Percentiles rank a stretch among this genome's conserved stretches.
phyloP scores from a whole-genome alignment of 2,888 invertebrate genomes.

The Ennomos quercinarius region DNA sequence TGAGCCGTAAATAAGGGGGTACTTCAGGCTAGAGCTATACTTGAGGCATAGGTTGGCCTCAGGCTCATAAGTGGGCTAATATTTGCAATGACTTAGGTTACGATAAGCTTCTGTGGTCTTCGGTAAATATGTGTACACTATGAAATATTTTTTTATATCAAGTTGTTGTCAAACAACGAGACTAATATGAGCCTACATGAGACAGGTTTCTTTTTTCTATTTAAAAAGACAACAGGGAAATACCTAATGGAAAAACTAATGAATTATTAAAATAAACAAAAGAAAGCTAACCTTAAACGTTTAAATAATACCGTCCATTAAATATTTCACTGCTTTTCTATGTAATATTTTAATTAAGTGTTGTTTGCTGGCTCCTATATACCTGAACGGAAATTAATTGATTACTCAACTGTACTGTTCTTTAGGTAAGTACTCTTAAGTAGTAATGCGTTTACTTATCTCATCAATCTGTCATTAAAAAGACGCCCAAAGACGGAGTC shows the following conservation, averaged over 20 bases:
- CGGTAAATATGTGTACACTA: neutral
- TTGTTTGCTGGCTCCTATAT: no score
- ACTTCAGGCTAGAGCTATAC: conserved; percentile 20
- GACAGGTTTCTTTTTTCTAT: no score
- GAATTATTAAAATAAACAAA: no score
- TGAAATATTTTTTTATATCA: neutral
- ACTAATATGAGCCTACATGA: no score
- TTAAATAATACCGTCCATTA: no score
- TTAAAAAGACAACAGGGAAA: no score
- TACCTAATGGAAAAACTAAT: no score
- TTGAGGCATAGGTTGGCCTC: conserved; percentile 47
- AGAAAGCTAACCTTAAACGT: no score
- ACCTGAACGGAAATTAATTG: conserved; percentile 9
- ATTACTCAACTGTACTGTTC: neutral
- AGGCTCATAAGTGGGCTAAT: conserved; percentile 44
- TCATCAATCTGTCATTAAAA: conserved; percentile 10
- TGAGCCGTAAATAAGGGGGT: conserved; percentile 51
- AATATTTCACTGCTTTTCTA: no score
- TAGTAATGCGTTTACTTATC: conserved; percentile 1
- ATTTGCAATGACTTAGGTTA: conserved; percentile 40
- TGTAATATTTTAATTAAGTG: no score
- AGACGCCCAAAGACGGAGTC: neutral
- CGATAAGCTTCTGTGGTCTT: conserved; percentile 31
- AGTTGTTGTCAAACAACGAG: no score
- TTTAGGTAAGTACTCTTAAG: neutral